Conservation (phyloP, 2,113 vertebrate species). For the Suncus etruscus region DNA sequence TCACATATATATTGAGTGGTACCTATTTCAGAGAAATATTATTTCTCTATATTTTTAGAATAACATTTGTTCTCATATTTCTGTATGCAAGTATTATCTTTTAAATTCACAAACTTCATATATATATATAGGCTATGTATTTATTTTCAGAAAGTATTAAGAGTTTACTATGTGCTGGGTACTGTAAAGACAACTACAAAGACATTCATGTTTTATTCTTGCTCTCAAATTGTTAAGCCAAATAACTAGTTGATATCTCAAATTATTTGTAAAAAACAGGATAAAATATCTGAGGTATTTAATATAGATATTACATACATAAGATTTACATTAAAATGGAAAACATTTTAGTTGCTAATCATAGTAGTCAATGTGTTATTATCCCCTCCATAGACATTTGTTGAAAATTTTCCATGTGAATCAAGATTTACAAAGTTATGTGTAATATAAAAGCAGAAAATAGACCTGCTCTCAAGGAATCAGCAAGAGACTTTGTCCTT, state of each 20-base stretch:
- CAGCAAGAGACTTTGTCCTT: constrained; percentile 48
- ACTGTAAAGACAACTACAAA: neutral
- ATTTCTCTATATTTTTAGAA: constrained; percentile 5
- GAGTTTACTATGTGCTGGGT: neutral
- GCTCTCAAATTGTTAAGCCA: neutral
- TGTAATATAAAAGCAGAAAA: constrained; percentile 38
- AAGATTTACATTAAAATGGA: neutral
- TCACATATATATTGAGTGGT: constrained; percentile 1
- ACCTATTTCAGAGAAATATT: constrained; percentile 1
- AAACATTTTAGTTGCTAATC: neutral
- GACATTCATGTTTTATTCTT: neutral
- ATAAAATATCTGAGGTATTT: constrained; percentile 29
- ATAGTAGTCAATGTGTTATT: neutral
- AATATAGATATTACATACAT: neutral
- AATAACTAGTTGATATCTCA: neutral
- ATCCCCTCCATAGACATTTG: constrained; percentile 13
- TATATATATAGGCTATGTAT: neutral
- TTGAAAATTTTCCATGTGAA: neutral
- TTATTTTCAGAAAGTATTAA: constrained; percentile 34
- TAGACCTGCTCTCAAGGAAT: neutral
- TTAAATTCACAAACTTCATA: neutral
- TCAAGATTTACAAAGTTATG: neutral
- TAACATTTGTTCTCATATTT: neutral
- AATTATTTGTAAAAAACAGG: neutral
- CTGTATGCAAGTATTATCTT: neutral